Base-by-base conservation (phyloP, 2,888 invertebrate species). In the Drosophila nr. medialis region DNA sequence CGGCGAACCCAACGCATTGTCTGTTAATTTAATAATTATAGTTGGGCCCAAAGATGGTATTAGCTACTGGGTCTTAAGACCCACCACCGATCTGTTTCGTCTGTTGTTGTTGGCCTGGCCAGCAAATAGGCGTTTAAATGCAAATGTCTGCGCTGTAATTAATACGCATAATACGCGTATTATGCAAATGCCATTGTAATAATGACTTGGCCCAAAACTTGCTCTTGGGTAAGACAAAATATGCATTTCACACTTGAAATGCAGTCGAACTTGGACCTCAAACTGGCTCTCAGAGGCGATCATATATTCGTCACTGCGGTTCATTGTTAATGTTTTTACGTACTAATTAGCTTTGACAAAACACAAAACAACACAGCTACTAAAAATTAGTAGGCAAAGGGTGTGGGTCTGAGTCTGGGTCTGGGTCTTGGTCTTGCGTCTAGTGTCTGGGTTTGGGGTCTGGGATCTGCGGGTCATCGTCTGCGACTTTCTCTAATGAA, bases 341-440 rank as follows among this genome's bases (percentile, higher is more conserved):
- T 88, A 91, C 91, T 91, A 91, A 91, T 91, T 91, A 91, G 90
- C 83, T 86, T 90, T 91, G 91, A 91, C 92, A 91, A 90, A 88
- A 86, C 72, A 86, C 50, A 80, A 78, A 66, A 82, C 78, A 79
- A 83, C 83, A 69, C 54, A 72, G 81, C 83, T 78, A 84, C 81
- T 81, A 87, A 89, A 80, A 90, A 80, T 89, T 91, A 84, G 90
- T 90, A 80, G 70, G 51, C 45, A 61, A 68, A 68, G 72, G 61
- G 64, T 64, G 51, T 45, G 29, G 32, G 50, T 53, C 29, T 64
- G 11, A 11, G 40, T 42, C 1, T 42, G 40, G 11, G 34, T 51
- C 51, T 67, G 29, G 30, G 64, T 66, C 64, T 65, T 69, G 79
- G 64, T 11, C 32, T 32, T 75, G 64, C 66, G 80, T 80, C 77